Conservation (phyloP, 2,113 vertebrate genomes). For the Hemibagrus wyckioides region DNA sequence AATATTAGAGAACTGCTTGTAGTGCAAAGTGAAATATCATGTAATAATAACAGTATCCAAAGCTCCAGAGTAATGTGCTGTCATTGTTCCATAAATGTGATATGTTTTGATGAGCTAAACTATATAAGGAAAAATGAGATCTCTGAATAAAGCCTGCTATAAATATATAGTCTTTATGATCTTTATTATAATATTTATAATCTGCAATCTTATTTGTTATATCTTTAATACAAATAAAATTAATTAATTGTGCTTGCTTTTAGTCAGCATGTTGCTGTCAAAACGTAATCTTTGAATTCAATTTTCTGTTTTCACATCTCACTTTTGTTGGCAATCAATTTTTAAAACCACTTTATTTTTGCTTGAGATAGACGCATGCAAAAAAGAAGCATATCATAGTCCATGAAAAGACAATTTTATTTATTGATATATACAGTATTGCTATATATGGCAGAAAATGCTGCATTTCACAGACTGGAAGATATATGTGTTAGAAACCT, state of each 20-base stretch:
- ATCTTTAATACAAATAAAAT: not conserved
- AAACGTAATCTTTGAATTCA: not conserved
- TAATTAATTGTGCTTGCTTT: not conserved
- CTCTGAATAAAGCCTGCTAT: not conserved
- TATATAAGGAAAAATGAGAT: not conserved
- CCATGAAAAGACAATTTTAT: not conserved
- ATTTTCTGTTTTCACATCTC: not conserved
- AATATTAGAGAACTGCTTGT: not conserved
- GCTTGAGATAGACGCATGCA: not conserved
- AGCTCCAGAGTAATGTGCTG: not conserved
- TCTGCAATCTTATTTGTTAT: not conserved
- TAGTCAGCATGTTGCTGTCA: not conserved
- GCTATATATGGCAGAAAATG: not conserved
- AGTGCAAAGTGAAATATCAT: not conserved
- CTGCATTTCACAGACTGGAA: not conserved
- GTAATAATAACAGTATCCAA: not conserved
- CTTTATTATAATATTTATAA: not conserved
- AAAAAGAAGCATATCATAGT: not conserved
- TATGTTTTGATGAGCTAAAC: not conserved
- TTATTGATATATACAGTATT: too few species aligned
- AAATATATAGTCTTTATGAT: not conserved
- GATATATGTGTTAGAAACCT: not conserved
- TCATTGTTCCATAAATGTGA: not conserved
- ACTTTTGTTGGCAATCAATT: not conserved
- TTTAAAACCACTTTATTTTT: not conserved